These are phyloP conservation scores for Hystrix cristata DNA, from an alignment of 2,113 vertebrate species.

Conservation along the genomic window DNA sequence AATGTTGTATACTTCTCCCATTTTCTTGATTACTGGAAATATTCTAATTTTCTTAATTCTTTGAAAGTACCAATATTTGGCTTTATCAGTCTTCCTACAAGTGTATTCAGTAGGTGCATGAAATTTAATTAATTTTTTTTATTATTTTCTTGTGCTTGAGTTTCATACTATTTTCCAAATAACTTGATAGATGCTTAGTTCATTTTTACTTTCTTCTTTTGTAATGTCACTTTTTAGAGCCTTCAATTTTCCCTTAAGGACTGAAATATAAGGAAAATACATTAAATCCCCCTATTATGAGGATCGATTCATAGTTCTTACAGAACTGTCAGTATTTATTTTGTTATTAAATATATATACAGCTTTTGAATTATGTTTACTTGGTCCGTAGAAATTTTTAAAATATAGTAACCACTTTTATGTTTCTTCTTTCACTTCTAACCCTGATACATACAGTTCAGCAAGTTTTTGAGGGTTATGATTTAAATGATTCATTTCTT, in stretches of 20 bases:
- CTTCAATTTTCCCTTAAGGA: neutral
- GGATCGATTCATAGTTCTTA: neutral
- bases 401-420: neutral
- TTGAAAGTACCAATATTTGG: neutral
- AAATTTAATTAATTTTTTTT: neutral
- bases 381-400: neutral
- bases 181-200: neutral
- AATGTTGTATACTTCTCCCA: neutral
- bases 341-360: neutral
- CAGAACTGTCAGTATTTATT: neutral
- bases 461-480: neutral
- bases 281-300: neutral
- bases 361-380: neutral
- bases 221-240: neutral
- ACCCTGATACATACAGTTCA: neutral
- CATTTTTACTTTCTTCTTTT: neutral
- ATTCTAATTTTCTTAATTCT: neutral
- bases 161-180: neutral
- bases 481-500: neutral
- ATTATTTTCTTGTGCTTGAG: neutral
- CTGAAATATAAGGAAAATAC: neutral
- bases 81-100: neutral
- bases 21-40: neutral
- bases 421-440: conserved; percentile 18
- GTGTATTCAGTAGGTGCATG: neutral